phyloP scores from a whole-genome alignment of 2,797 vertebrate species.

The Cirrhinus mrigala region DNA sequence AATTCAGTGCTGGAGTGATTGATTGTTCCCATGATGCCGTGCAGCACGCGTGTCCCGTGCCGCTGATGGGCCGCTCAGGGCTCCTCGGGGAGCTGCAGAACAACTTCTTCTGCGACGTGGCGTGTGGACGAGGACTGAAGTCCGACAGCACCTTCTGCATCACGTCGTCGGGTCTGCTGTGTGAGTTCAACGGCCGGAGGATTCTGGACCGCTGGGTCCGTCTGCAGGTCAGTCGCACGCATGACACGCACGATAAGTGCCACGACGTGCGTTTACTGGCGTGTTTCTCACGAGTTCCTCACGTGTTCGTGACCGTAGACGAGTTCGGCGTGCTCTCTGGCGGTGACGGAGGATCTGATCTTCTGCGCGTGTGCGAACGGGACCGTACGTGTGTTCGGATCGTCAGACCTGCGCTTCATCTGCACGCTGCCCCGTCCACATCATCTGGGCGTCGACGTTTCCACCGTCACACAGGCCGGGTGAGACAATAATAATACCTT shows the following conservation, averaged over 20 bases:
- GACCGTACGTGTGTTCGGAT: constrained; percentile 88
- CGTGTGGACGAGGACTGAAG: constrained; percentile 88
- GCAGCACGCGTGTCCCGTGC: constrained; percentile 88
- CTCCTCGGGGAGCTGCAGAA: constrained; percentile 92
- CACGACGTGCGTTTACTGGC: too few relatives aligned
- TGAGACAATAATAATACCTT: constrained; percentile 55
- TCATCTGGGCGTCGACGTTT: constrained; percentile 83
- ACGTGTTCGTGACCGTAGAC: constrained; percentile 74
- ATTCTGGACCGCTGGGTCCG: constrained; percentile 96
- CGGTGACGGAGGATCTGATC: constrained; percentile 90
- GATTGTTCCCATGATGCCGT: constrained; percentile 1
- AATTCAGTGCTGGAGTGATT: not conserved
- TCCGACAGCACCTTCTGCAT: constrained; percentile 92
- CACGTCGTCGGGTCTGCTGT: constrained; percentile 90
- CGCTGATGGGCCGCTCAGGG: constrained; percentile 91
- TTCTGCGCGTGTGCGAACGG: constrained; percentile 96
- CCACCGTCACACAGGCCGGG: constrained; percentile 86
- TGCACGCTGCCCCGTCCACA: constrained; percentile 90
- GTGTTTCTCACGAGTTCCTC: too few relatives aligned
- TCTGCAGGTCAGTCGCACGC: constrained; percentile 77
- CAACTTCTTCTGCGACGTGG: constrained; percentile 92
- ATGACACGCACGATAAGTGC: too few relatives aligned
- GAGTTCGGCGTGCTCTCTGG: constrained; percentile 87
- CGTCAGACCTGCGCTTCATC: constrained; percentile 87
- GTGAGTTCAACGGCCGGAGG: constrained; percentile 90